phyloP scores from a whole-genome alignment of 1,140 invertebrate species.

The Drosophila sechellia region DNA sequence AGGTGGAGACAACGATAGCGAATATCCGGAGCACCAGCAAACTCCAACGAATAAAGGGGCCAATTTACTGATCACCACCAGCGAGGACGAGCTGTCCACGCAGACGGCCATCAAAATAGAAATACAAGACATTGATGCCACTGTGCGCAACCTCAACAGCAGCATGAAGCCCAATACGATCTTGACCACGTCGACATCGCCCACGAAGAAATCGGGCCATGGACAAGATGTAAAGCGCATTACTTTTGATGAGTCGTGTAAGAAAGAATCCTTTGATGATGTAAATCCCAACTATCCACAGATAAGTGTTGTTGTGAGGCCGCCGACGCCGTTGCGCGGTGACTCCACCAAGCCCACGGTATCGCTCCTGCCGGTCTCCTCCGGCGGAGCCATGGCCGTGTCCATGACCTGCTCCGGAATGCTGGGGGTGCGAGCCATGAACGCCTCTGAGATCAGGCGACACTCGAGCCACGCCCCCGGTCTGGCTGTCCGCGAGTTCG shows the following conservation, averaged over 20 bases:
- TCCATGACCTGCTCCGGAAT: slow-evolving; percentile 52
- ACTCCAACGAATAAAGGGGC: slow-evolving; percentile 57
- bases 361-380: slow-evolving; percentile 32
- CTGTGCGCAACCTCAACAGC: slow-evolving; percentile 47
- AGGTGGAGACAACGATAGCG: slow-evolving; percentile 21
- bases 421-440: slow-evolving; percentile 61
- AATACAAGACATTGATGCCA: slow-evolving; percentile 62
- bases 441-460: slow-evolving; percentile 71
- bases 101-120: slow-evolving; percentile 77
- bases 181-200: slow-evolving; percentile 62
- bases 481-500: slow-evolving; percentile 79
- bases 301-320: slow-evolving; percentile 89
- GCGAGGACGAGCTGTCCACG: slow-evolving; percentile 82
- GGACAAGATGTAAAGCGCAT: slow-evolving; percentile 85
- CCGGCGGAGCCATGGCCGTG: slow-evolving; percentile 47
- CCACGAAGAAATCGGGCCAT: slow-evolving; percentile 74
- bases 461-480: slow-evolving; percentile 83
- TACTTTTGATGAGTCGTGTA: slow-evolving; percentile 85
- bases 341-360: slow-evolving; percentile 67
- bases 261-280: slow-evolving; percentile 85
- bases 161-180: slow-evolving; percentile 34
- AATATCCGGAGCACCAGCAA: slow-evolving; percentile 22
- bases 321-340: slow-evolving; percentile 87
- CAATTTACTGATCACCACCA: slow-evolving; percentile 47
- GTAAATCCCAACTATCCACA: slow-evolving; percentile 85